phyloP scores from a whole-genome alignment of 2,888 invertebrate species.

The Caenorhabditis sp. region DNA sequence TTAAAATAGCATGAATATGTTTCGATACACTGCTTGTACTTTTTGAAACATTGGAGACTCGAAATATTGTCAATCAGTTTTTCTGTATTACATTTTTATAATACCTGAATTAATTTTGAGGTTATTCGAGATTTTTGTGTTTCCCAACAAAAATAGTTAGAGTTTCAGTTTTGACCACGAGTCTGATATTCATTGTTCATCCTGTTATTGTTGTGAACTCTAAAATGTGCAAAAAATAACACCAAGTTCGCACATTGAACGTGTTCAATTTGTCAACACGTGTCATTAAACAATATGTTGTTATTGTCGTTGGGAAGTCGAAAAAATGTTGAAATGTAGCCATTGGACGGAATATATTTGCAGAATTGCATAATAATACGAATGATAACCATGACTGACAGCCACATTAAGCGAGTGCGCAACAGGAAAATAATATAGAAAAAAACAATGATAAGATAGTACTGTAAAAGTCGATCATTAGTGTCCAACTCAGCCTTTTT shows the following conservation, averaged over 20 bases:
- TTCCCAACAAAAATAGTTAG: no score
- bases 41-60: no score
- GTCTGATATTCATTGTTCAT: background rate
- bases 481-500: background rate
- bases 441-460: background rate
- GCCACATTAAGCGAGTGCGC: background rate
- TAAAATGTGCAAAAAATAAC: background rate
- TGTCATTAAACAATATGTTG: background rate
- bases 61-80: no score
- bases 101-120: no score
- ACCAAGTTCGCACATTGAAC: background rate
- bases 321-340: background rate
- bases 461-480: background rate
- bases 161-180: no score
- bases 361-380: no score
- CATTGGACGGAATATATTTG: no score
- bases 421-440: slow-evolving; percentile 7
- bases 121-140: no score
- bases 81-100: no score
- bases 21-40: no score
- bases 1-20: no score
- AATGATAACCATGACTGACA: slow-evolving; percentile 1
- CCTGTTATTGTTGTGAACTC: background rate
- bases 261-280: background rate
- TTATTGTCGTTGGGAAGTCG: no score